Percentiles rank a stretch among this genome's conserved stretches.
phyloP scores from a whole-genome alignment of 2,797 vertebrate genomes.

The Lerista edwardsae region DNA sequence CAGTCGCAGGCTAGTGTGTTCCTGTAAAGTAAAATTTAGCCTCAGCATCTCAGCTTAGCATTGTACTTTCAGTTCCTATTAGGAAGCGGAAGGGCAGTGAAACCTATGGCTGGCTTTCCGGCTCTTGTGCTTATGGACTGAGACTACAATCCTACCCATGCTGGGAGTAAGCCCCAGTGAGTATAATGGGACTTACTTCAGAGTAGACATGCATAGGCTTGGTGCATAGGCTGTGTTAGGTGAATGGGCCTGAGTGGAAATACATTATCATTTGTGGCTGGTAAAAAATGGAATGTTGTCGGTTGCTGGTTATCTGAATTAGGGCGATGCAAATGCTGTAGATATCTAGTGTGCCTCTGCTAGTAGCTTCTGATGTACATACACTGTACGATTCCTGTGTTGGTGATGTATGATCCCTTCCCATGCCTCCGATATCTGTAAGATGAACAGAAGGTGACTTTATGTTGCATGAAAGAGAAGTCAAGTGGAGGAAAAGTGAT shows the following conservation, averaged over 20 bases:
- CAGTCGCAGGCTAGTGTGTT: background rate
- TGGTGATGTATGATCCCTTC: background rate
- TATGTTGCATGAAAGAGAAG: background rate
- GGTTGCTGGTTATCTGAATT: background rate
- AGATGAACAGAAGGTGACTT: background rate
- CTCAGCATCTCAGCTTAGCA: background rate
- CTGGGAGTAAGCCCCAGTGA: too few species aligned
- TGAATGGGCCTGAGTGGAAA: background rate
- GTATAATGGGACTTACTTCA: too few species aligned
- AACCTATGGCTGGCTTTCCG: background rate
- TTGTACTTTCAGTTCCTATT: conserved; percentile 18
- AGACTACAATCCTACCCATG: too few species aligned
- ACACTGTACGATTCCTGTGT: too few species aligned
- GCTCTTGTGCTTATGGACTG: background rate
- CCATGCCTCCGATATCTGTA: background rate
- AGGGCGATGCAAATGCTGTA: too few species aligned
- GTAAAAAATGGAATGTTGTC: background rate
- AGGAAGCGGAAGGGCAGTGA: background rate
- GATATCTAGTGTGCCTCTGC: background rate
- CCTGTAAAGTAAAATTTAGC: background rate
- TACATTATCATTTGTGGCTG: background rate
- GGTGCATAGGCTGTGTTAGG: too few species aligned
- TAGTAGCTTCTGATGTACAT: too few species aligned
- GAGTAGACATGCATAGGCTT: too few species aligned
- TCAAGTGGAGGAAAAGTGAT: background rate